Conservation (phyloP, 2,113 vertebrate species). For the Trinectes maculatus region DNA sequence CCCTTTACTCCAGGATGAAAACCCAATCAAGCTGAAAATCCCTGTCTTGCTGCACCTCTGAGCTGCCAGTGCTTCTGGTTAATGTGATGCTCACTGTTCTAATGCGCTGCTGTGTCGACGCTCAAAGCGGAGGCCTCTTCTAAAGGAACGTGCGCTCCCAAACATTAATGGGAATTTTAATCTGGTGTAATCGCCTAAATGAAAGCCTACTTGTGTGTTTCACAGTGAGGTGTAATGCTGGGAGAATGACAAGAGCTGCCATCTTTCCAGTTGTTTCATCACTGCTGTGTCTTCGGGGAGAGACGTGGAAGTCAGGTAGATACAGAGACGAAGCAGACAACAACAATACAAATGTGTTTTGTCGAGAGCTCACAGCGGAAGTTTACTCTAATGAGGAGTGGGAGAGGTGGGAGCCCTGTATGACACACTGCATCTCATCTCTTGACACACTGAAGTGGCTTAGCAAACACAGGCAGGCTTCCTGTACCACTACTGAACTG, state of each 20-base stretch:
- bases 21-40: slow-evolving; percentile 91
- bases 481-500: neutral
- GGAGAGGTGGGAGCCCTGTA: slow-evolving; percentile 51
- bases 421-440: slow-evolving; percentile 56
- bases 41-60: slow-evolving; percentile 85
- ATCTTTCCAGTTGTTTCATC: slow-evolving; percentile 76
- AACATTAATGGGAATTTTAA: slow-evolving; percentile 72
- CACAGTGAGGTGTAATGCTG: slow-evolving; percentile 54
- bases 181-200: slow-evolving; percentile 77
- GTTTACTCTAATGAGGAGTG: slow-evolving; percentile 41
- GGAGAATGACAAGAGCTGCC: slow-evolving; percentile 54
- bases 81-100: slow-evolving; percentile 81
- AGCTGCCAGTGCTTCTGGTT: slow-evolving; percentile 86
- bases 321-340: slow-evolving; percentile 75
- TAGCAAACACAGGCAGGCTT: slow-evolving; percentile 23
- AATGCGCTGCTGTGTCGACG: slow-evolving; percentile 79
- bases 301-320: slow-evolving; percentile 65
- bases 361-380: slow-evolving; percentile 44
- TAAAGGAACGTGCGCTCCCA: slow-evolving; percentile 51
- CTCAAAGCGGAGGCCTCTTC: slow-evolving; percentile 62
- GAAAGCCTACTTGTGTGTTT: slow-evolving; percentile 63
- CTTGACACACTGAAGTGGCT: slow-evolving; percentile 27
- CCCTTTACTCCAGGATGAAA: slow-evolving; percentile 87
- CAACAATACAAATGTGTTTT: slow-evolving; percentile 67
- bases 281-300: slow-evolving; percentile 67